Evolutionary conservation across 2,888 invertebrate species (phyloP), one percentile per base, ranked within the genome.

Genomic region (Penaeus monodon): DNA sequence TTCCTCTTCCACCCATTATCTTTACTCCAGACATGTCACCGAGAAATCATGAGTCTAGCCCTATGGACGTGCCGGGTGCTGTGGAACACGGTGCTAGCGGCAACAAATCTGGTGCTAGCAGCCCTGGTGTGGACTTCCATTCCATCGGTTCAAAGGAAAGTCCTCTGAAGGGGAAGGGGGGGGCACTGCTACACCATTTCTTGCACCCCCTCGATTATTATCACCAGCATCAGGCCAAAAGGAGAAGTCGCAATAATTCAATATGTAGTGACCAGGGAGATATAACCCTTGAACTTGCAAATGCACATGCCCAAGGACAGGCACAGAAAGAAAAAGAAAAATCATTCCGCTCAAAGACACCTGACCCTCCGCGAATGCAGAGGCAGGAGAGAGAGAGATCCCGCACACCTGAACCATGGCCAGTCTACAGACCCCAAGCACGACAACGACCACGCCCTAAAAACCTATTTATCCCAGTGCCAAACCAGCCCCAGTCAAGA

Each of bases 141-240:
- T 27, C 27, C 63, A 57, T 49, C 73, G 49, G 3, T 57, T 68
- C 57, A 14, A 44, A 68, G 81, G 81, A 78, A 1, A 65, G 83
- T 33, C 73, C 73, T 20, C n/a, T 81, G 76, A 84, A 84, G 49
- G 38, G 65, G 20, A 66, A 74, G 33, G 88, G 86, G 17, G 86
- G 78, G 65, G 73, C 78, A 33, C 64, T 85, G 22, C 80, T 88
- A 24, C 88, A 88, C 29, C 63, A 86, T 68, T 63, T 88, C 0
- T 76, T 88, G 12, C 88, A 88, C 76, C 88, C 88, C 24, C 86
- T 88, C 14, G 84, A 83, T 57, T 88, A 84, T 49, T 88, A 86
- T 63, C 88, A 88, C 79, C 66, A 86, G 57, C 86, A 86, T 22
- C 82, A 82, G 29, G 63, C 68, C 38, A 86, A 86, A 44, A 78